A percentile compares a stretch with the other conserved stretches of the same genome.
phyloP scores from a whole-genome alignment of 2,888 invertebrate species.

The Platycheirus rosarum region DNA sequence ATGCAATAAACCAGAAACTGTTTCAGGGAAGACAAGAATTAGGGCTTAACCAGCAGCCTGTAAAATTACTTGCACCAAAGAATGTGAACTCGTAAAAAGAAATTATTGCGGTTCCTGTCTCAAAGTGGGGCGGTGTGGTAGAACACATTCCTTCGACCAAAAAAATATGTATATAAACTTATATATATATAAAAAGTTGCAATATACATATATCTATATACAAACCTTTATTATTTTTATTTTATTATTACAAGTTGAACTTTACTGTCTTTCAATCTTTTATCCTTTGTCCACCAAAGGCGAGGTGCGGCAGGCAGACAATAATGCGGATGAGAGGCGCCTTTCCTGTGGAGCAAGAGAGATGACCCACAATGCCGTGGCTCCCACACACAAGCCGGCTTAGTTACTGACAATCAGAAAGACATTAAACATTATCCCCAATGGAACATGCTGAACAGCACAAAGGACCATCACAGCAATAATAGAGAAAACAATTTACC shows the following conservation, averaged over 20 bases:
- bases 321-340: constrained; percentile 10
- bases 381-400: constrained; percentile 15
- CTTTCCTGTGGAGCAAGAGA: background rate
- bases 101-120: constrained; percentile 59
- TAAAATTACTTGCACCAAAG: too few species aligned
- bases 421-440: constrained; percentile 61
- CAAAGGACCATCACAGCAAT: background rate
- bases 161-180: background rate
- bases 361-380: constrained; percentile 29
- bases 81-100: constrained; percentile 53
- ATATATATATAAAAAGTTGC: too few species aligned
- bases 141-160: background rate
- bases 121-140: constrained; percentile 16
- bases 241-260: too few species aligned
- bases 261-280: constrained; percentile 10
- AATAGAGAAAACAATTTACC: constrained; percentile 31
- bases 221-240: too few species aligned
- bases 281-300: background rate
- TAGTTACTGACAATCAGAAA: constrained; percentile 65
- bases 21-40: constrained; percentile 15
- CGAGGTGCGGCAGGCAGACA: background rate
- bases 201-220: too few species aligned
- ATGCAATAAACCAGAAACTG: constrained; percentile 56
- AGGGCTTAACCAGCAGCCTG: constrained; percentile 36
- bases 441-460: constrained; percentile 21